A percentile compares a stretch with the other conserved stretches of the same genome.
phyloP scores from a whole-genome alignment of 2,888 invertebrate genomes.

The Hetaerina titia region DNA sequence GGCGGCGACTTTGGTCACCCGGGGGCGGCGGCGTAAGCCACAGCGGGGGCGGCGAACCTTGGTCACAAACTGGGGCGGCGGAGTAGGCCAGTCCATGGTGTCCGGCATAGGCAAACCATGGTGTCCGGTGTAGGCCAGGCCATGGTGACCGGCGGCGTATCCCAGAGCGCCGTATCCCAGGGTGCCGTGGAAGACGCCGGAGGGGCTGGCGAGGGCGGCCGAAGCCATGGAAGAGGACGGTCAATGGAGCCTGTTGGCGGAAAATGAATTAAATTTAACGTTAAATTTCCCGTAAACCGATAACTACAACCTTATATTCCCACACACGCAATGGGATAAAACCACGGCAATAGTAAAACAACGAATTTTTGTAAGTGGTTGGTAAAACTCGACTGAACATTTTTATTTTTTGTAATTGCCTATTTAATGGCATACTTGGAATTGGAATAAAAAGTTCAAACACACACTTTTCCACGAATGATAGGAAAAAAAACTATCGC shows the following conservation, averaged over 20 bases:
- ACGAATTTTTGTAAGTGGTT: no score
- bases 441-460: no score
- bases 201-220: conserved; percentile 53
- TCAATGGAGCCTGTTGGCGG: background rate
- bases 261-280: background rate
- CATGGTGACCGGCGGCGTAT: no score
- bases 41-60: background rate
- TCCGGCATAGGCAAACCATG: conserved; percentile 53
- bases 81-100: conserved; percentile 72
- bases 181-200: background rate
- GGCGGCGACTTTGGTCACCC: conserved; percentile 69
- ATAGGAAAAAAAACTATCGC: no score
- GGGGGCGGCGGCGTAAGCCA: conserved; percentile 71
- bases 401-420: no score
- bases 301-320: no score
- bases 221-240: conserved; percentile 56
- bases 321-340: no score
- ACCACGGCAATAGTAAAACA: no score
- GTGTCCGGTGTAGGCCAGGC: no score
- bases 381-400: no score
- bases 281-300: background rate
- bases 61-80: conserved; percentile 74
- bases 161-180: background rate
- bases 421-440: no score
- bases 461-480: no score